Percentiles rank a stretch among this genome's conserved stretches.
Evolutionary conservation across 1,140 invertebrate genomes (phyloP).

Genomic region (Lasioglossum albipes): DNA sequence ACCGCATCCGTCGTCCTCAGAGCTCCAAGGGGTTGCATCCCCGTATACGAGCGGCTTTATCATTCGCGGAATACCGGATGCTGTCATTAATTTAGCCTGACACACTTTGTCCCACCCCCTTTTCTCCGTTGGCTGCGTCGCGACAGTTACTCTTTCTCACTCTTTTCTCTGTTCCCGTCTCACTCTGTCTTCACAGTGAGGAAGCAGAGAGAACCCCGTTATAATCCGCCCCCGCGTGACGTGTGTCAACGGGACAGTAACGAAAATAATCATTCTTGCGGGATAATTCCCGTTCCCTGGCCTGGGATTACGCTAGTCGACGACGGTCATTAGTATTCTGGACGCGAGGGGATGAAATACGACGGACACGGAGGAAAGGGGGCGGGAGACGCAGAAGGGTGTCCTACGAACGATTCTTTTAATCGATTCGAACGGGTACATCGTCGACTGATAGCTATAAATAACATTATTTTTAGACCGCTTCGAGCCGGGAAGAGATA

Average conservation of each 20-base stretch:
- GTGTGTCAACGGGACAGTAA: background rate
- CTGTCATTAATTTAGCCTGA: conserved; percentile 19
- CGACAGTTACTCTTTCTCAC: background rate
- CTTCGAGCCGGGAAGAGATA: too few relatives aligned
- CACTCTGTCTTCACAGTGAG: too few relatives aligned
- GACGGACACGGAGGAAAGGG: background rate
- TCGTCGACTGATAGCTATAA: too few relatives aligned
- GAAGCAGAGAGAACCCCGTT: background rate
- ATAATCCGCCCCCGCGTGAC: background rate
- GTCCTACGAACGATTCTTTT: too few relatives aligned
- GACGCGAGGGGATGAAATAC: background rate
- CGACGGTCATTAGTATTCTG: background rate
- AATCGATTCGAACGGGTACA: too few relatives aligned
- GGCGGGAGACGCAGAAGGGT: too few relatives aligned
- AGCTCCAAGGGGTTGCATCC: too few relatives aligned
- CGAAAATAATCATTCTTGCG: conserved; percentile 3
- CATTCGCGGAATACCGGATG: conserved; percentile 6
- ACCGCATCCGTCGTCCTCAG: background rate
- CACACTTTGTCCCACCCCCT: background rate
- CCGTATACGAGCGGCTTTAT: conserved; percentile 6
- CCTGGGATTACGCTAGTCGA: background rate
- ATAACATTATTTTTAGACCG: too few relatives aligned
- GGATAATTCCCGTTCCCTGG: background rate
- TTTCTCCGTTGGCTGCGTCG: background rate
- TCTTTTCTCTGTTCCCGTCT: too few relatives aligned